Evolutionary conservation across 2,888 invertebrate genomes (phyloP).

Genomic region (Dugesia japonica): DNA sequence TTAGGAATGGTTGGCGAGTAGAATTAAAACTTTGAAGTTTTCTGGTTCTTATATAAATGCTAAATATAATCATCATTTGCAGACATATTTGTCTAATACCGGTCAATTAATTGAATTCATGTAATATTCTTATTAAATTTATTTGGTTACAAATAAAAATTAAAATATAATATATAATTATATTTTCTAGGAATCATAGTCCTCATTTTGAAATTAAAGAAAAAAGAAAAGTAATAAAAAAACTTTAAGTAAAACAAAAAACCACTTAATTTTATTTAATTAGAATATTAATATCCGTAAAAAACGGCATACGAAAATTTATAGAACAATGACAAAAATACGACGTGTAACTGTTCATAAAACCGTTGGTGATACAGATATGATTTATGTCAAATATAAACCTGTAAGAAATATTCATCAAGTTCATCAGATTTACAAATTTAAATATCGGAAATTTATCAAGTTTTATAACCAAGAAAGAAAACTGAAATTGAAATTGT

Average conservation of each 20-base stretch:
- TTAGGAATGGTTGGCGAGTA: background rate
- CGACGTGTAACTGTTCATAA: background rate
- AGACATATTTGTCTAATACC: background rate
- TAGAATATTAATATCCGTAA: background rate
- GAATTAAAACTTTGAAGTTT: background rate
- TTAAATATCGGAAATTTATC: background rate
- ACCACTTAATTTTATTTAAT: background rate
- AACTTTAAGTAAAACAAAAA: too few relatives aligned
- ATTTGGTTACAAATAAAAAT: too few relatives aligned
- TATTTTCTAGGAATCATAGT: background rate
- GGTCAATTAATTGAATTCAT: background rate
- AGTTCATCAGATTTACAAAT: background rate
- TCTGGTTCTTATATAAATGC: background rate
- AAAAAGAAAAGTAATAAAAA: too few relatives aligned
- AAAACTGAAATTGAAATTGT: background rate
- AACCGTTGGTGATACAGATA: background rate
- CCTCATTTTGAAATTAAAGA: background rate
- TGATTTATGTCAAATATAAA: background rate
- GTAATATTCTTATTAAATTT: background rate
- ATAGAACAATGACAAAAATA: background rate
- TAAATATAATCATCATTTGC: background rate
- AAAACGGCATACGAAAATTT: background rate
- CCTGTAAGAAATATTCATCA: background rate
- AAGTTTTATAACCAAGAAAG: background rate
- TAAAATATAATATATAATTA: too few relatives aligned